Evolutionary conservation across 2,888 invertebrate species (phyloP), one percentile per base, ranked within the genome.

Genomic region (Drosophila pseudotalamancana): DNA sequence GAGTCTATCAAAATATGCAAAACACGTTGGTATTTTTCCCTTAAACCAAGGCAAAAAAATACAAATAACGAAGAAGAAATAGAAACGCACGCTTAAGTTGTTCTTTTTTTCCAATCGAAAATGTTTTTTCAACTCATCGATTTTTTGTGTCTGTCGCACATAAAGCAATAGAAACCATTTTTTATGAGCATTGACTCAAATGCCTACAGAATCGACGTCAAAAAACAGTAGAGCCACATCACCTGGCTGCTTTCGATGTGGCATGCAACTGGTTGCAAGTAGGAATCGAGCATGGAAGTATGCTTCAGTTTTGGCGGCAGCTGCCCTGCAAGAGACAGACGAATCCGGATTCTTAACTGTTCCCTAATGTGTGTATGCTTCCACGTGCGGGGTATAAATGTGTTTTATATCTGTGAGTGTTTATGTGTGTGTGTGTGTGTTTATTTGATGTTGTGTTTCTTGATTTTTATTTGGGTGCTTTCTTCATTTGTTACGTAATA

Each of bases 401-500:
- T 19, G 29, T 9, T 43, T 14, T 18, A 12, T 14, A 25, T 46
- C 4, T 29, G 27, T 25, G 5, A 1, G n/a, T 29, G 27, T 19
- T 23, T 19, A 21, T 14, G 19, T n/a, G 31, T 34, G 43, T 46
- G 39, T 51, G 43, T 43, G 40, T 51, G 34, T 50, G 37, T 35
- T 70, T 65, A 68, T 72, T 62, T 68, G 59, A 62, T 48, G 53
- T 37, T 51, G 49, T 68, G 71, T 72, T 77, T 66, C 62, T 71
- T 79, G 85, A 82, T 85, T 85, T 79, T 82, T 85, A 79, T 85
- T 78, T 74, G 53, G 63, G 56, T 55, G 70, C 69, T 72, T 85
- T 79, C 77, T 85, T 82, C 77, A 77, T 84, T 81, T 81, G 81
- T 85, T 85, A 85, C 75, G 68, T 79, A 74, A 77, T 80, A 84